These are phyloP conservation scores for Danio kyathit DNA, from an alignment of 2,797 vertebrate genomes.

Conservation along the genomic window DNA sequence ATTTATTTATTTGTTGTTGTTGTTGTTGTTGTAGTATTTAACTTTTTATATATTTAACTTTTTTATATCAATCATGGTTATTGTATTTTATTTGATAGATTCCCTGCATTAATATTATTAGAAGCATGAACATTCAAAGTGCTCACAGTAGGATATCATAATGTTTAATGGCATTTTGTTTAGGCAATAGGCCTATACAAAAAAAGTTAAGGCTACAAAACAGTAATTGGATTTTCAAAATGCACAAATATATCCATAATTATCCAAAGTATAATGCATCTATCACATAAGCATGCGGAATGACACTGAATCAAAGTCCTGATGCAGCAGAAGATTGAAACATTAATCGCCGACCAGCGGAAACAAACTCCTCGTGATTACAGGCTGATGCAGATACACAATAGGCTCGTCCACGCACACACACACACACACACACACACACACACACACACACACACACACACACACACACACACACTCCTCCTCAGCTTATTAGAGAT, in stretches of 20 bases:
- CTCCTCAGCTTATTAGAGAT: conserved; percentile 52
- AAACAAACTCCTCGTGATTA: conserved; percentile 32
- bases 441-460: conserved; percentile 31
- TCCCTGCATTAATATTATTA: no score
- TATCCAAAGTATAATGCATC: neutral
- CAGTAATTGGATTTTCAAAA: neutral
- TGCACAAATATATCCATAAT: neutral
- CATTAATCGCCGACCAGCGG: conserved; percentile 19
- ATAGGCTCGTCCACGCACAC: conserved; percentile 27
- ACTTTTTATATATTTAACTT: no score
- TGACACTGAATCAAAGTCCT: conserved; percentile 1
- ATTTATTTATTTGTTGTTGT: no score
- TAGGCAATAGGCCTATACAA: neutral
- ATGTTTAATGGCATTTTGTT: neutral
- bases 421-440: conserved; percentile 1
- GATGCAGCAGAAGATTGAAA: conserved; percentile 1
- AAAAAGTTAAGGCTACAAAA: neutral
- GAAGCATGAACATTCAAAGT: neutral
- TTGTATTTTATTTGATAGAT: no score
- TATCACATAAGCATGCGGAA: neutral
- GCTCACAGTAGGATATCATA: neutral
- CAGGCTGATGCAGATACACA: conserved; percentile 40
- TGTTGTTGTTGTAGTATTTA: no score
- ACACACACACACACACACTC: conserved; percentile 13
- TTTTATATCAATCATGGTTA: no score